A percentile compares a stretch with the other conserved stretches of the same genome.
These are phyloP conservation scores for Empidonax alnorum DNA, from an alignment of 2,113 vertebrate species.

Conservation along the genomic window DNA sequence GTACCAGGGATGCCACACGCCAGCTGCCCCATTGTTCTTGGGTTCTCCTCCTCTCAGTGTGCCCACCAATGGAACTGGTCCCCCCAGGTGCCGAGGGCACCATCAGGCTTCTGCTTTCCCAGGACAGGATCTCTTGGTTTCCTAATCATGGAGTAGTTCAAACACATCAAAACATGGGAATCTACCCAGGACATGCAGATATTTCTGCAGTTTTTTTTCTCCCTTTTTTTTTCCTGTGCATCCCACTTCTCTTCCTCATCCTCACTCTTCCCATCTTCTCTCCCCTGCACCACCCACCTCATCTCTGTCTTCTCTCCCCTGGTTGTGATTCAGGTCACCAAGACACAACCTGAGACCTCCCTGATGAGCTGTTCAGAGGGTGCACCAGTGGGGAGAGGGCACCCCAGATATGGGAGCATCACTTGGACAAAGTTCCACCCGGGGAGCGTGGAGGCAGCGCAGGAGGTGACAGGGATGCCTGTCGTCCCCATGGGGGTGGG, in stretches of 20 bases:
- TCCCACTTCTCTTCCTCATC: not conserved
- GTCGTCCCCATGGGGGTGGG: not conserved
- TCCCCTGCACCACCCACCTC: not conserved
- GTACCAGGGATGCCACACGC: not conserved
- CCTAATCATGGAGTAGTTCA: not conserved
- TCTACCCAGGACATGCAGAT: not conserved
- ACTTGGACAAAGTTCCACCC: not conserved
- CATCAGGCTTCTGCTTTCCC: not conserved
- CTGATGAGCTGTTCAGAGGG: not conserved
- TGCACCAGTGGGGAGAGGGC: not conserved
- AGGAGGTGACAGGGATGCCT: not conserved
- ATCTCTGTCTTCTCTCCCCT: not conserved
- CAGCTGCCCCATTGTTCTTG: not conserved
- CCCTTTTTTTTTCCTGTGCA: not conserved
- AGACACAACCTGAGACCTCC: not conserved
- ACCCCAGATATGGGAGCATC: not conserved
- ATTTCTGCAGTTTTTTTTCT: not conserved
- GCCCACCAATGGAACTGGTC: accelerated
- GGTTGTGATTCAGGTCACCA: not conserved
- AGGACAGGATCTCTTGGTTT: not conserved
- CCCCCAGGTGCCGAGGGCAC: not conserved
- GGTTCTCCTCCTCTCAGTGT: not conserved
- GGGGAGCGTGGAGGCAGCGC: not conserved
- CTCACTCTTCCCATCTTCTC: not conserved
- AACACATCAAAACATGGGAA: not conserved